Base-by-base conservation (phyloP, 2,888 invertebrate genomes). In the Nomada ferruginata region DNA sequence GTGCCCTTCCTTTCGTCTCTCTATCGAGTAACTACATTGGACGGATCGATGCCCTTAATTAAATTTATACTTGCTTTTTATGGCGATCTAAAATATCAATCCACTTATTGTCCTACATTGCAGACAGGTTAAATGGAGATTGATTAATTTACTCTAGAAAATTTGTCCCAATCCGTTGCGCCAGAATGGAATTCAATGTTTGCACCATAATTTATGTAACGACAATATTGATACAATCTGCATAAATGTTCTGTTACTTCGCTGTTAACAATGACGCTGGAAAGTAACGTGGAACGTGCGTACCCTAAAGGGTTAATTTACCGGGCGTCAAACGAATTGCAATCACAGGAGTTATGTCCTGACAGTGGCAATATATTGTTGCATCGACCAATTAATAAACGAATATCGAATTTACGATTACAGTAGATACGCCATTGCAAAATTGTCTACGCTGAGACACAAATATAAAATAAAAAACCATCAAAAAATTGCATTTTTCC, bases 61-160 rank as follows among this genome's bases (percentile, higher is more conserved):
- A 61, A 76, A 75, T 82, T 75, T 55, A 82, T 73, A 63, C 10
- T 4, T 29, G n/a, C 20, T 64, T 63, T 55, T 57, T 29, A 18
- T 13, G 20, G 20, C 29, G 57, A 36, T 65, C 20, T 20, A 29
- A 29, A 64, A 10, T 15, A 18, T 4, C 29, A 44, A 64, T 73
- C 29, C 29, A 7, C n/a, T 65, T 29, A 18, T 29, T 36, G 15
- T 11, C 23, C 26, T 11, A 29, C 47, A 5, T 9, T 20, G 44
- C 15, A 15, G 3, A 23, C 15, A 5, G 5, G 10, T n/a, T 15
- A 0, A 53, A 20, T 53, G 18, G 15, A 9, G 13, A 20, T 47
- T 47, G 47, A 47, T 47, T 15, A 29, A 68, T 55, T 15, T 5
- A 23, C 18, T 36, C 36, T 36, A 13, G 1, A 26, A 15, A 52